phyloP scores from a whole-genome alignment of 1,140 invertebrate genomes.

The Phymastichus coffea region DNA sequence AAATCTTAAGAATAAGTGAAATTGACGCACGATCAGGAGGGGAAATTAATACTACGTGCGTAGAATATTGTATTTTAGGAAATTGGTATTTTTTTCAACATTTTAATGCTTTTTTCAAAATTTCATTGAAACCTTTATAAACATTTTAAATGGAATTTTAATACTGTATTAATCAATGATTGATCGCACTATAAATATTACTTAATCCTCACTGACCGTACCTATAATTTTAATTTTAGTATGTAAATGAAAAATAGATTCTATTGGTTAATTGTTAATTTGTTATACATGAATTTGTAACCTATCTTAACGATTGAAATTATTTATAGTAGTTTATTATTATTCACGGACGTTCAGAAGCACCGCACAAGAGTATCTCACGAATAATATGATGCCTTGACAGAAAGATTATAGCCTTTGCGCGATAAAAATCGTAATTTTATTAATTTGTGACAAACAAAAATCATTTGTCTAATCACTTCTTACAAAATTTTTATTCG shows the following conservation, averaged over 20 bases:
- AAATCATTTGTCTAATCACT: too few relatives aligned
- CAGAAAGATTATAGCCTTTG: not conserved
- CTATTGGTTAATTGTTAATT: slow-evolving; percentile 21
- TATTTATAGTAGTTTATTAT: slow-evolving; percentile 34
- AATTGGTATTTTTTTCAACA: slow-evolving; percentile 29
- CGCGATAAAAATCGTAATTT: too few relatives aligned
- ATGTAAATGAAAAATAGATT: slow-evolving; percentile 21
- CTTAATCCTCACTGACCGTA: slow-evolving; percentile 55
- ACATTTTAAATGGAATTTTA: not conserved
- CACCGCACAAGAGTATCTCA: too few relatives aligned
- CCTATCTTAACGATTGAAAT: slow-evolving; percentile 11
- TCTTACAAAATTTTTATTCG: too few relatives aligned
- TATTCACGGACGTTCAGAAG: slow-evolving; percentile 41
- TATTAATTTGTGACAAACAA: too few relatives aligned
- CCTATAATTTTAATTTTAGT: slow-evolving; percentile 8
- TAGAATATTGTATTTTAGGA: slow-evolving; percentile 16
- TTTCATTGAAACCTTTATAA: not conserved
- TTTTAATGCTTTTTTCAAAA: slow-evolving; percentile 3
- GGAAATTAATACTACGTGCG: slow-evolving; percentile 53
- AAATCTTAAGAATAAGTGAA: slow-evolving; percentile 13
- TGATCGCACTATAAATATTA: slow-evolving; percentile 45
- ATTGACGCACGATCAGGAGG: slow-evolving; percentile 48
- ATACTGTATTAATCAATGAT: not conserved
- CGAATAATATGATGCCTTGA: not conserved
- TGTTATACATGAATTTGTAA: slow-evolving; percentile 5